A percentile compares a stretch with the other conserved stretches of the same genome.
Conservation (phyloP, 2,888 invertebrate species). For the Orchesellides sinensis region DNA sequence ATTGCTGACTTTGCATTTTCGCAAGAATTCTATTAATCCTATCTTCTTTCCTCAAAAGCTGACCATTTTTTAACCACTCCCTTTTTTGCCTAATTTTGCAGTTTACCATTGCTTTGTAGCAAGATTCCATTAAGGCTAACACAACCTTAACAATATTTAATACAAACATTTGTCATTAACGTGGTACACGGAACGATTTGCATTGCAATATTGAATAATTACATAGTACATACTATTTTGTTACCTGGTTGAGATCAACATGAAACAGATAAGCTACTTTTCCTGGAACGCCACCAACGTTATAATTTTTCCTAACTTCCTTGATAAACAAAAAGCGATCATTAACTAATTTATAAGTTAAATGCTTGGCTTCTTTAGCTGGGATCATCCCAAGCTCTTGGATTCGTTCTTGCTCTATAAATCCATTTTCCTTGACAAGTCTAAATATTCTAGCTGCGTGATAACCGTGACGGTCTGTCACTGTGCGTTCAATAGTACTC, state of each 20-base stretch:
- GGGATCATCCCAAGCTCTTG: conserved; percentile 96
- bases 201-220: neutral
- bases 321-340: conserved; percentile 85
- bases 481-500: conserved; percentile 86
- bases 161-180: neutral
- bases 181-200: conserved; percentile 12
- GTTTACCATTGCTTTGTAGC: conserved; percentile 85
- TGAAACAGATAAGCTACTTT: conserved; percentile 89
- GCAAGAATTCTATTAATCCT: conserved; percentile 89
- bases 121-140: conserved; percentile 83
- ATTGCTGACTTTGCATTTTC: conserved; percentile 87
- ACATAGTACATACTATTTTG: conserved; percentile 4
- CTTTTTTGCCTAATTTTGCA: conserved; percentile 83
- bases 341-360: conserved; percentile 90
- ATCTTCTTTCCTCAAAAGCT: conserved; percentile 91
- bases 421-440: conserved; percentile 87
- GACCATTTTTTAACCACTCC: conserved; percentile 84
- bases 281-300: conserved; percentile 85
- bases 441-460: conserved; percentile 92
- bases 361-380: conserved; percentile 93
- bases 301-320: conserved; percentile 84
- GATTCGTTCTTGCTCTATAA: conserved; percentile 93
- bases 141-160: conserved; percentile 79
- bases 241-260: conserved; percentile 83
- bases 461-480: conserved; percentile 90